Conservation (phyloP, 2,888 invertebrate genomes). For the Campopleginae sp. region DNA sequence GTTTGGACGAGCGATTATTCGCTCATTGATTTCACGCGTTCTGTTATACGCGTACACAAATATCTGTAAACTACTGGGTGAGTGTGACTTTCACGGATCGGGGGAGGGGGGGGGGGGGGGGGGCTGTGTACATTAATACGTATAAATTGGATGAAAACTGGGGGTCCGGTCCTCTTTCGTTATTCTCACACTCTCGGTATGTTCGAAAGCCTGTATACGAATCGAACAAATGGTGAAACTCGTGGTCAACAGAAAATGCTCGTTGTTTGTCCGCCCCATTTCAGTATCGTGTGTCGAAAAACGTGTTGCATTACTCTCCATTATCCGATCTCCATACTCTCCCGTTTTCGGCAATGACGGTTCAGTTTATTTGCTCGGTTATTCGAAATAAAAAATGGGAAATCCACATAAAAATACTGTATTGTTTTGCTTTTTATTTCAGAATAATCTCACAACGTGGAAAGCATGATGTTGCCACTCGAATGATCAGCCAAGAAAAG, state of each 20-base stretch:
- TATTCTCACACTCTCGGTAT: neutral
- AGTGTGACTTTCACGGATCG: slow-evolving; percentile 6
- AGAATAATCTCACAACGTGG: neutral
- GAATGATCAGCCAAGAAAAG: slow-evolving; percentile 49
- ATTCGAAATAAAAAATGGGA: neutral
- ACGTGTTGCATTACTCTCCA: slow-evolving; percentile 24
- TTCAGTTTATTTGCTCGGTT: neutral
- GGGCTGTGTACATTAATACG: slow-evolving; percentile 8
- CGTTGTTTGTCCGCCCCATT: slow-evolving; percentile 8
- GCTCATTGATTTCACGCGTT: slow-evolving; percentile 74
- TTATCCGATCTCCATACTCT: neutral
- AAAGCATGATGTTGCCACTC: slow-evolving; percentile 3
- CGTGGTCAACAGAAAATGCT: slow-evolving; percentile 17
- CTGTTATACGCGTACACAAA: slow-evolving; percentile 49
- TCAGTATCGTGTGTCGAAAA: slow-evolving; percentile 15
- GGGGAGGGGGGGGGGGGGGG: no score
- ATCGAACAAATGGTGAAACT: slow-evolving; percentile 40
- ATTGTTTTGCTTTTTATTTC: neutral
- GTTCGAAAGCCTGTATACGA: slow-evolving; percentile 15
- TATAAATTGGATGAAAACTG: slow-evolving; percentile 32
- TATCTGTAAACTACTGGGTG: slow-evolving; percentile 1
- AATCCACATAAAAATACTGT: neutral
- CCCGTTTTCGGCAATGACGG: neutral
- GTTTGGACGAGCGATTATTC: slow-evolving; percentile 67
- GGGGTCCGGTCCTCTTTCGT: neutral